phyloP scores from a whole-genome alignment of 2,113 vertebrate genomes.

The Epinephelus lanceolatus region DNA sequence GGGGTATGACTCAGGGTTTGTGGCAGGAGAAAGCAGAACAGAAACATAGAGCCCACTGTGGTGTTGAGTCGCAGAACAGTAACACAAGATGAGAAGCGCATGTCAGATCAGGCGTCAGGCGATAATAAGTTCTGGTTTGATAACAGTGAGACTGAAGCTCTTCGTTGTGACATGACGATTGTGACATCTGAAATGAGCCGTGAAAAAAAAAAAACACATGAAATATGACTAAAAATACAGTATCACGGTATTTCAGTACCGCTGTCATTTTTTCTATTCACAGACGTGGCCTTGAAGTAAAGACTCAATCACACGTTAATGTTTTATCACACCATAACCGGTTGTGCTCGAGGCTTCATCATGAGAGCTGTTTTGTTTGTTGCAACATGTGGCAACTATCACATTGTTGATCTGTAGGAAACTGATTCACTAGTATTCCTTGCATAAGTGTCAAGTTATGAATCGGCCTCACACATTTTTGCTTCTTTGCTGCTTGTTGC shows the following conservation, averaged over 20 bases:
- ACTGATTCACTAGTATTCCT: not conserved
- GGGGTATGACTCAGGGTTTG: not conserved
- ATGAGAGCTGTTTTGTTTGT: constrained; percentile 13
- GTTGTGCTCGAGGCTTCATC: not conserved
- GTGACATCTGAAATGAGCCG: not conserved
- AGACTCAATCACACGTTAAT: not conserved
- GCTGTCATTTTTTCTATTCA: not conserved
- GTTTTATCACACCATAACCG: not conserved
- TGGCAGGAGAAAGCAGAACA: constrained; percentile 48
- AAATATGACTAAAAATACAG: not conserved
- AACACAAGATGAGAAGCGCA: constrained; percentile 4
- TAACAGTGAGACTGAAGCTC: not conserved
- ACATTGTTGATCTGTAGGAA: not conserved
- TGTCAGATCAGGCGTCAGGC: not conserved
- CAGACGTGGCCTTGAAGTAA: not conserved
- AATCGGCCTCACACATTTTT: constrained; percentile 11
- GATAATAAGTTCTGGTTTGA: constrained; percentile 11
- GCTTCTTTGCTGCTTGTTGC: constrained; percentile 11
- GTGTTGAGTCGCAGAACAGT: not conserved
- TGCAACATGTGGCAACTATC: not conserved
- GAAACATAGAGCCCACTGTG: constrained; percentile 8
- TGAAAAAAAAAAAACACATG: not conserved
- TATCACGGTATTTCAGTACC: not conserved
- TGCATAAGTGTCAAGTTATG: not conserved
- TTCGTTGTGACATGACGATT: not conserved